Evolutionary conservation across 1,140 invertebrate species (phyloP).

Genomic region (Stenopsyche tienmushanensis): DNA sequence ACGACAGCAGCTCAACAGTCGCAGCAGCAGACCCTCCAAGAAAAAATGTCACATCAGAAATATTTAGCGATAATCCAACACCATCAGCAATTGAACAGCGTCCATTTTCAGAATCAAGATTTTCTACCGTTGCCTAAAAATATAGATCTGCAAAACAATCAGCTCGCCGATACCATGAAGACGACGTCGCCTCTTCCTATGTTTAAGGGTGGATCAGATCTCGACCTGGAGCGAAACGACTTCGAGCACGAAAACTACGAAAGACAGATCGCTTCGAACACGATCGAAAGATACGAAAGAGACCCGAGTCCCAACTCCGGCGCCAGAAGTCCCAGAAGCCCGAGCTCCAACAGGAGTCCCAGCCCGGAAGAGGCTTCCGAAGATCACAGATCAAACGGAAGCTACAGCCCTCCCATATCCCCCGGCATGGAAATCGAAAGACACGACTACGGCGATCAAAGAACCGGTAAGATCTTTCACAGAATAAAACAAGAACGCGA

Average conservation of each 20-base stretch:
- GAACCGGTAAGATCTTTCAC: slow-evolving; percentile 53
- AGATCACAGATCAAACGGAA: slow-evolving; percentile 50
- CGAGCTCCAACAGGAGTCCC: slow-evolving; percentile 47
- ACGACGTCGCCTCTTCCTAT: not conserved
- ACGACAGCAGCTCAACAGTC: slow-evolving; percentile 19
- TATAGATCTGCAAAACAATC: not conserved
- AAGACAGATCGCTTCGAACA: slow-evolving; percentile 51
- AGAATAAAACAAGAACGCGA: not conserved
- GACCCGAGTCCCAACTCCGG: slow-evolving; percentile 46
- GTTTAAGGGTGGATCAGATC: slow-evolving; percentile 12
- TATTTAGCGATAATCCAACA: slow-evolving; percentile 52
- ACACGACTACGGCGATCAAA: slow-evolving; percentile 52
- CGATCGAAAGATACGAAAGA: slow-evolving; percentile 47
- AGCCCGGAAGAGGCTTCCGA: slow-evolving; percentile 49
- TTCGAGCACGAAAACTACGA: slow-evolving; percentile 43
- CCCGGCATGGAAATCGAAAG: slow-evolving; percentile 55
- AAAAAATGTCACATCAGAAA: slow-evolving; percentile 52
- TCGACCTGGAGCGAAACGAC: slow-evolving; percentile 18
- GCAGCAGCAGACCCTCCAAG: slow-evolving; percentile 43
- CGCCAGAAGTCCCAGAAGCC: slow-evolving; percentile 48
- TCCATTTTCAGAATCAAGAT: slow-evolving; percentile 46
- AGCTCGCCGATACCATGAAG: not conserved
- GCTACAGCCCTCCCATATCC: slow-evolving; percentile 54
- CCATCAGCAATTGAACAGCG: slow-evolving; percentile 52
- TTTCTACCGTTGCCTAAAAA: not conserved